These are phyloP conservation scores for Otis tarda DNA, from an alignment of 2,113 vertebrate genomes.

Conservation along the genomic window DNA sequence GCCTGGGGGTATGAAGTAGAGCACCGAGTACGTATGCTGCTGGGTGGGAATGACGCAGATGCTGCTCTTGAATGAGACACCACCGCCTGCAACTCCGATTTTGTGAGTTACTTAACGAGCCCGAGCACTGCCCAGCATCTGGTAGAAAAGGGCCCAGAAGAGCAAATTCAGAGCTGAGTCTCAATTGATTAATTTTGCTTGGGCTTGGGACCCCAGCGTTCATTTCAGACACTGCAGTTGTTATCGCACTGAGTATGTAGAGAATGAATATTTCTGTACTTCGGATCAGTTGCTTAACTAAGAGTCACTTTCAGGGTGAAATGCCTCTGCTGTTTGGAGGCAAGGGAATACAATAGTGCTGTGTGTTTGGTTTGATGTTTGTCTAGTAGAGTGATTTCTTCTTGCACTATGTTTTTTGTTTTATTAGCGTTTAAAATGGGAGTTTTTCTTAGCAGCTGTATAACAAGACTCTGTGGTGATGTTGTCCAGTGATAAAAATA, in stretches of 20 bases:
- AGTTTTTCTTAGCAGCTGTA: not conserved
- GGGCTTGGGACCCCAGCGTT: not conserved
- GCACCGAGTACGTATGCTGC: accelerated
- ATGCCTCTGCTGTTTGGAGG: accelerated
- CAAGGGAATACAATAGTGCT: not conserved
- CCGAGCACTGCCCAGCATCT: not conserved
- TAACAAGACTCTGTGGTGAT: not conserved
- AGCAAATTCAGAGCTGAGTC: not conserved
- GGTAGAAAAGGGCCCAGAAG: not conserved
- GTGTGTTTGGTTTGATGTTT: not conserved
- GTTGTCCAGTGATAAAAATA: not conserved
- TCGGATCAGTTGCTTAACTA: not conserved
- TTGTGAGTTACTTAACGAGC: not conserved
- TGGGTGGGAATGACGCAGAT: not conserved
- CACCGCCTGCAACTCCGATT: not conserved
- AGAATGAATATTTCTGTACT: not conserved
- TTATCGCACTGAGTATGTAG: not conserved
- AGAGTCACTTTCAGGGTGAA: not conserved
- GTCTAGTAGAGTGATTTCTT: not conserved
- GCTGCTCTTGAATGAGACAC: not conserved
- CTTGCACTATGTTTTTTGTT: not conserved
- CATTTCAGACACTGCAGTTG: not conserved
- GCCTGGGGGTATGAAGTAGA: not conserved
- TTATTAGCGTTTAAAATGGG: not conserved
- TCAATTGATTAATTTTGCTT: not conserved